Percentiles rank a stretch among this genome's conserved stretches.
Evolutionary conservation across 2,113 vertebrate genomes (phyloP).

Genomic region (Castor canadensis): DNA sequence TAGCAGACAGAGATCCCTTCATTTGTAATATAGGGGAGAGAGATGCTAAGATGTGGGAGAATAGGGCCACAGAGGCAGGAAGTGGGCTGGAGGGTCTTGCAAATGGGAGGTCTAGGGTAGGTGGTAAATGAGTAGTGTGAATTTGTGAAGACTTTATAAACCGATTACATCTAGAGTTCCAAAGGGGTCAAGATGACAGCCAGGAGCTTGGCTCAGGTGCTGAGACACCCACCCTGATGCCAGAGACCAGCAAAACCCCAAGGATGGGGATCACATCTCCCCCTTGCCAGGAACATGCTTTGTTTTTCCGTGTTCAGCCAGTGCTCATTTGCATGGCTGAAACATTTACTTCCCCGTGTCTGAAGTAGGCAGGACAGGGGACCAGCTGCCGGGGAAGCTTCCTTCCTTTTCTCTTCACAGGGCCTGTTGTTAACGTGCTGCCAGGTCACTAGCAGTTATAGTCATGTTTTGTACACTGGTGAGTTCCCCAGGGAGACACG

Average conservation of each 20-base stretch:
- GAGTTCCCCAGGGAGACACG: not conserved
- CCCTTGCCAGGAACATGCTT: not conserved
- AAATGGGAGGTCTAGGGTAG: not conserved
- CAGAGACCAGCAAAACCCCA: not conserved
- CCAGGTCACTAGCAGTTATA: conserved; percentile 42
- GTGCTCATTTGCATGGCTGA: not conserved
- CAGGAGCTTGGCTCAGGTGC: not conserved
- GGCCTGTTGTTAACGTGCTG: conserved; percentile 34
- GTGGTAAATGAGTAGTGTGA: not conserved
- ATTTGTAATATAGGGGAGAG: no score
- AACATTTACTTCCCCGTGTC: not conserved
- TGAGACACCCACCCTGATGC: not conserved
- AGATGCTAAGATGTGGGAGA: not conserved
- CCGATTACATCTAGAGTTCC: not conserved
- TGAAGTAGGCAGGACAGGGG: not conserved
- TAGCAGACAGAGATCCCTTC: no score
- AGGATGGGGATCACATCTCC: not conserved
- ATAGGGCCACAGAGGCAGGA: not conserved
- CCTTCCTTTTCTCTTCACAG: not conserved
- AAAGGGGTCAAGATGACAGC: not conserved
- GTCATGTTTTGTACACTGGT: conserved; percentile 57
- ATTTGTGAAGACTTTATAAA: not conserved
- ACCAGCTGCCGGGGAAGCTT: not conserved
- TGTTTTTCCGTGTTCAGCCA: not conserved
- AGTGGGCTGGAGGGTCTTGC: not conserved